Evolutionary conservation across 2,888 invertebrate species (phyloP), one percentile per base, ranked within the genome.

Genomic region (Pristionchus exspectatus): DNA sequence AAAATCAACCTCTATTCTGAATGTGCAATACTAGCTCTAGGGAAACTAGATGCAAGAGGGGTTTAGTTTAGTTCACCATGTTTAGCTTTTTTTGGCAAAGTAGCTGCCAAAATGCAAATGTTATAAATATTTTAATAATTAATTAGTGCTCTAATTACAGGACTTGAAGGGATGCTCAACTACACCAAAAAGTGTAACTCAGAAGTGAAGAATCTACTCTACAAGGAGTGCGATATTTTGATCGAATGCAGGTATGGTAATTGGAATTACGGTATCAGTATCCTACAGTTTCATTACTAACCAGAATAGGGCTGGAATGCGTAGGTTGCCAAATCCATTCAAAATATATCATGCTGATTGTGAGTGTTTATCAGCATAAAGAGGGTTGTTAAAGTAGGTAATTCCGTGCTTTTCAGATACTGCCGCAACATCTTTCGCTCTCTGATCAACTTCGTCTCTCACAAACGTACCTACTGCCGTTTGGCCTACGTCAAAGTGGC

Each of bases 391-490:
- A 5, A 38, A 38, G 38, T 38, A 12, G 50, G 66, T 38, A 50
- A 44, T n/a, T 88, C n/a, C 24, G 2, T n/a, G 56, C 16, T 7
- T 88, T 38, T 50, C 44, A 90, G 90, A 95, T 96, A 97, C 33
- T 98, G 98, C 95, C 96, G 97, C 63, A 97, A 97, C 94, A 96
- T 98, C 94, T 98, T 97, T 95, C 96, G 98, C 93, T 97, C 97
- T 95, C 96, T 98, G 91, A 97, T 97, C 27, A 98, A 98, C 96
- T 97, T 98, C 95, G 96, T 98, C 92, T 97, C 97, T 63, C 98
- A 98, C 95, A 98, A 98, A 95, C 96, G 98, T 90, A 96, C 97
- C 69, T 98, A 97, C 95, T 98, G 98, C 94, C 74, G 54, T 14
- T 33, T 21, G 10, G 30, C 56, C 0, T 81, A 87, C 63, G 54